Base-by-base conservation (phyloP, 2,888 invertebrate species). In the Diarsia mendica region DNA sequence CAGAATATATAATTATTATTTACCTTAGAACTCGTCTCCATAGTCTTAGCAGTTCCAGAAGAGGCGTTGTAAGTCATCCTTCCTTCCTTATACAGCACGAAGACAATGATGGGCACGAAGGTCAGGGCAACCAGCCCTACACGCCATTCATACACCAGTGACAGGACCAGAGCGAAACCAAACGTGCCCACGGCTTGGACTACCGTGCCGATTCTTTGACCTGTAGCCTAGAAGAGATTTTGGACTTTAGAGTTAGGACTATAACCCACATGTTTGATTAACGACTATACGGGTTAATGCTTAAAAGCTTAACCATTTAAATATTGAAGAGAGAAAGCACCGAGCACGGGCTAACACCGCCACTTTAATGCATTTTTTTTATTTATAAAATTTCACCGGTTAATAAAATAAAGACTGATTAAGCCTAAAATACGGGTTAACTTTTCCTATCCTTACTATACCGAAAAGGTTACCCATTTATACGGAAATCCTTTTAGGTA, bases 141-240 rank as follows among this genome's bases (percentile, higher is more conserved):
- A 87, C 97, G 97, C 98, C 98, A 98, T 92, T 98, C 97, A 91
- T 97, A 98, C 88, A 97, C 97, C 92, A 98, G 95, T 0, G 98
- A 97, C 0, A 98, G 92, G 0, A 96, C 97, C 46, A 98, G 92
- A 6, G 97, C 97, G 28, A 98, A 93, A 0, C 96, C 89, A 23
- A 98, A 95, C 0, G 98, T 98, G 2, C 98, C 97, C 8, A 98
- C 84, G 0, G 98, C 97, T 92, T 98, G 98, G 0, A 98, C 93
- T 58, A 98, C 97, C 33, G 98, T 98, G 11, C 98, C 98, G 72
- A 98, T 97, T 79, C 98, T 97, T 94, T 98, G 98, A 23, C 98
- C 98, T 5, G 98, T 98, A 6, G 98, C 98, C 98, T 98, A 89
- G 11, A 55, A 72, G 5, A 2, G 55, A 65, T n/a, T 13, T 48